Evolutionary conservation across 2,888 invertebrate genomes (phyloP), one percentile per base, ranked within the genome.

Genomic region (Nymphalis urticae): DNA sequence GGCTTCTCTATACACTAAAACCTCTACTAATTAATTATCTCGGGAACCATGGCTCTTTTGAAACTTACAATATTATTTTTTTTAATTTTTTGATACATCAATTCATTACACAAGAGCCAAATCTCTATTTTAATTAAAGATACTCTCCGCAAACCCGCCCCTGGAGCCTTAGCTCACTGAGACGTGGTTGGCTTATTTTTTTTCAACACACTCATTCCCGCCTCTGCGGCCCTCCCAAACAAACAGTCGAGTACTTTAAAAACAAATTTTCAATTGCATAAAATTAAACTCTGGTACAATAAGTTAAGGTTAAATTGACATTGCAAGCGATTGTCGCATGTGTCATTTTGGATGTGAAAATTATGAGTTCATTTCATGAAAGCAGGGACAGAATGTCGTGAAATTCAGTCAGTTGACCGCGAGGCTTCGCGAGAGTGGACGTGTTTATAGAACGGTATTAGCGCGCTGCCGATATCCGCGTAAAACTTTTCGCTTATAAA

Each of bases 161-260:
- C 85, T 85, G 86, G 83, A 87, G 86, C 91, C 86, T 89, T 88
- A 88, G 88, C 86, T 91, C 88, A 90, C 83, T 85, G 91, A 88
- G 90, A 89, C 92, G 91, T 88, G 92, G 92, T 92, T 92, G 92
- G 92, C 85, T 92, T 92, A 91, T 90, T 92, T 92, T 92, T 92
- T 92, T 92, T 91, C 87, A 84, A 84, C 87, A 86, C 85, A 88
- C 87, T 92, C 92, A 92, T 92, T 92, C 92, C 92, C 92, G 92
- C 92, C 92, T 92, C 88, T 88, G 88, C 81, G 91, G 85, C 90
- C 92, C 92, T 91, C 92, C 92, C 92, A 92, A 92, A 92, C 92
- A 92, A 92, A 92, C 90, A 92, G 84, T 83, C 79, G 81, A 88
- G 87, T 83, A 89, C 88, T 90, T 90, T 86, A 87, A 91, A 91